Base-by-base conservation (phyloP, 2,888 invertebrate species). In the Leptinotarsa tumamoca region DNA sequence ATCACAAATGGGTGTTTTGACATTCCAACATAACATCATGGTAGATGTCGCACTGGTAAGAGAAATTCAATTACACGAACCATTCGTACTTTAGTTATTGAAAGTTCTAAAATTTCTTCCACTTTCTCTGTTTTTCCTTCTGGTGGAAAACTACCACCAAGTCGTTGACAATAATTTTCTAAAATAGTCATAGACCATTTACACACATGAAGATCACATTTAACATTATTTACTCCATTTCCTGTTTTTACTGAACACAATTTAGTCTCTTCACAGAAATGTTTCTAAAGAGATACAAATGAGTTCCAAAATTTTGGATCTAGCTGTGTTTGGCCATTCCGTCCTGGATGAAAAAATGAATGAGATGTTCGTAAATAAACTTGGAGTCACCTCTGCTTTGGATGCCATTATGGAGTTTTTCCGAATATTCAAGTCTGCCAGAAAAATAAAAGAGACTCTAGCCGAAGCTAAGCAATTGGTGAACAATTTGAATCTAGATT, bases 291-390 rank as follows among this genome's bases (percentile, higher is more conserved):
- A 90, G 73, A 87, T 92, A 10, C 87, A 89, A 33, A 82, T 91
- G 5, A 83, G 85, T 10, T 85, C 90, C 15, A 90, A 90, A 75
- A 90, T 92, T 83, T 70, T 90, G 23, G 93, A 93, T 82, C 87
- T 93, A 84, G 90, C 92, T 0, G 83, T 94, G 14, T 92, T 91
- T 83, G 94, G 94, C 0, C 92, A 91, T 83, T 84, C 88, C n/a
- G 90, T 93, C 1, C 89, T 91, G 0, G 90, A 91, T 66, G 90
- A 91, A 0, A 88, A 90, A 49, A 89, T 92, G 1, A 85, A 90
- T 67, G 83, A 84, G 52, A 85, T 88, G 0, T 91, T 91, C 0
- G 78, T 89, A 15, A 89, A 90, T 18, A 87, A 92, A 56, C 89
- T 90, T 78, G 90, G 90, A 4, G 21, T 82, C 56, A 51, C 85